Evolutionary conservation across 2,888 invertebrate species (phyloP), one percentile per base, ranked within the genome.

Genomic region (Uloborus plumipes): DNA sequence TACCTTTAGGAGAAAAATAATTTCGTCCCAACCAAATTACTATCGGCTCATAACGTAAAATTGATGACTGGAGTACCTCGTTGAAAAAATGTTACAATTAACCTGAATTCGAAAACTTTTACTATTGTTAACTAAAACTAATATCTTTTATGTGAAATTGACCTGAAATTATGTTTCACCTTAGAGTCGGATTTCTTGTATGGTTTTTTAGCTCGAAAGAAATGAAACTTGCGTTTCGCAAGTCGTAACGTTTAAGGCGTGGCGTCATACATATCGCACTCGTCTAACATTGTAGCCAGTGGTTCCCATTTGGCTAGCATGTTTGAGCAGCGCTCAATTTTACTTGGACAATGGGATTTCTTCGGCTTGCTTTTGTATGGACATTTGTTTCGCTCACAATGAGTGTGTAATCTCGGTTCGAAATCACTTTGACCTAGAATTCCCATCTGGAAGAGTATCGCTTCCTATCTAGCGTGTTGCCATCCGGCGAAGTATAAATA

Each of bases 401-500:
- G 67, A 61, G 61, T 51, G 62, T 67, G 71, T 80, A 80, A 80
- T 80, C 79, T 80, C 64, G 62, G 67, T 73, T 80, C 22, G 49
- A 59, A 73, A 80, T 80, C 79, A 73, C 67, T 47, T 47, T 80
- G 79, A 80, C 79, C 79, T 80, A 80, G 73, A 80, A 80, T 80
- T 80, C 79, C 62, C 58, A 73, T 67, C 73, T 67, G 22, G 49
- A 47, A 61, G 61, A 55, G 67, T 80, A 80, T 73, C 73, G 73
- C 73, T 80, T 80, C 79, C 79, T 80, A 80, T 61, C 67, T 39
- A 58, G 20, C 50, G 51, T 80, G 73, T 67, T 80, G 79, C 79
- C 73, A 67, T 55, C 55, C 62, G 20, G 11, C 62, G 39, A 73
- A 69, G 79, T 80, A 80, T 80, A 80, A 80, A 80, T 80, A 80